phyloP scores from a whole-genome alignment of 30 jellyfish, hydroid and myxozoan genomes.

The Aurelia aurita complex sp. Pacific region DNA sequence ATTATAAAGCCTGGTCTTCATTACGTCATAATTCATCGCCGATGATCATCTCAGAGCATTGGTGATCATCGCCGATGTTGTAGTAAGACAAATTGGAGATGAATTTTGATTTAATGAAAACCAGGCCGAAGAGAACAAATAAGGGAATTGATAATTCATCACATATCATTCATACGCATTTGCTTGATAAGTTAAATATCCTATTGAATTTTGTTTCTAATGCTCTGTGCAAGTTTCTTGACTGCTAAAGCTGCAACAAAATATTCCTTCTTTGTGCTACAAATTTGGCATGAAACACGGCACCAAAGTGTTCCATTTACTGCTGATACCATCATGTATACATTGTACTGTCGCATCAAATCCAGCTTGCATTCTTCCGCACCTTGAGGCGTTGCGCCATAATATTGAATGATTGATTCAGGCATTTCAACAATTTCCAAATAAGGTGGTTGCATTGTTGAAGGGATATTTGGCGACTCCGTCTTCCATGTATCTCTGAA shows the following conservation, averaged over 20 bases:
- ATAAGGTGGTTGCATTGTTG: constrained; percentile 94
- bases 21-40: too few species aligned
- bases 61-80: too few species aligned
- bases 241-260: constrained; percentile 66
- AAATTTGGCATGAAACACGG: constrained; percentile 88
- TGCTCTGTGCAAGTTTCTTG: constrained; percentile 21
- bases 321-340: constrained; percentile 72
- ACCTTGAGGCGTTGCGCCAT: constrained; percentile 55
- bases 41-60: too few species aligned
- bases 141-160: too few species aligned
- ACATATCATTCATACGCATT: too few species aligned
- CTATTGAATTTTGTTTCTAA: background rate
- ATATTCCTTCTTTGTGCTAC: constrained; percentile 75
- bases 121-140: too few species aligned
- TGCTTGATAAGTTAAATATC: too few species aligned
- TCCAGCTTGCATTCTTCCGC: constrained; percentile 55
- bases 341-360: constrained; percentile 52
- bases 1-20: too few species aligned
- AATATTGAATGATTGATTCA: constrained; percentile 44
- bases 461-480: constrained; percentile 76
- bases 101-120: too few species aligned
- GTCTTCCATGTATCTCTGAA: constrained; percentile 82
- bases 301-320: constrained; percentile 75
- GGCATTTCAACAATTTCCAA: constrained; percentile 90
- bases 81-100: too few species aligned